phyloP scores from a whole-genome alignment of 1,140 invertebrate species.

The Drosophila fuyamai region DNA sequence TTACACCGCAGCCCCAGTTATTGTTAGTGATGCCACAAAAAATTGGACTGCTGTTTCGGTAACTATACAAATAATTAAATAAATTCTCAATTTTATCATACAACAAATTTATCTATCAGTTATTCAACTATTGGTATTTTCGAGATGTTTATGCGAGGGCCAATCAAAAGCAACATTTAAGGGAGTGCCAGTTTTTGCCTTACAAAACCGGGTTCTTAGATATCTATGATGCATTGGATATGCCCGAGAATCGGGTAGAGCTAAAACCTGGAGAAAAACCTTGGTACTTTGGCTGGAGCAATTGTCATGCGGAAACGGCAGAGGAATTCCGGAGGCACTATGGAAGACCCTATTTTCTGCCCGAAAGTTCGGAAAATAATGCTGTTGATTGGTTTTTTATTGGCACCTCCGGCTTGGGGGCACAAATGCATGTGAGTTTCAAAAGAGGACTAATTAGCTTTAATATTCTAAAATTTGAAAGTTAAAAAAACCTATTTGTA shows the following conservation, averaged over 20 bases:
- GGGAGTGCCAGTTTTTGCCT: constrained; percentile 95
- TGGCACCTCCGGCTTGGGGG: constrained; percentile 96
- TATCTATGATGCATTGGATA: constrained; percentile 91
- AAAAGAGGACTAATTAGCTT: not conserved
- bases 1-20: constrained; percentile 91
- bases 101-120: constrained; percentile 49
- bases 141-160: constrained; percentile 89
- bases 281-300: constrained; percentile 98
- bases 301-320: constrained; percentile 93
- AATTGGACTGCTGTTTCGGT: constrained; percentile 91
- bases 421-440: constrained; percentile 94
- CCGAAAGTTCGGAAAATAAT: constrained; percentile 92
- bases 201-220: constrained; percentile 92
- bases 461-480: no score
- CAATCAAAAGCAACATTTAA: constrained; percentile 86
- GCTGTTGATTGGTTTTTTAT: constrained; percentile 98
- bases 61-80: not conserved
- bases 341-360: constrained; percentile 94
- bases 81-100: not conserved
- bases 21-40: constrained; percentile 92
- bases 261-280: constrained; percentile 87
- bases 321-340: constrained; percentile 92
- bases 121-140: constrained; percentile 92
- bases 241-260: constrained; percentile 89
- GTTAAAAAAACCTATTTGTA: no score